Evolutionary conservation across 2,888 invertebrate genomes (phyloP).

Genomic region (Sicus ferrugineus): DNA sequence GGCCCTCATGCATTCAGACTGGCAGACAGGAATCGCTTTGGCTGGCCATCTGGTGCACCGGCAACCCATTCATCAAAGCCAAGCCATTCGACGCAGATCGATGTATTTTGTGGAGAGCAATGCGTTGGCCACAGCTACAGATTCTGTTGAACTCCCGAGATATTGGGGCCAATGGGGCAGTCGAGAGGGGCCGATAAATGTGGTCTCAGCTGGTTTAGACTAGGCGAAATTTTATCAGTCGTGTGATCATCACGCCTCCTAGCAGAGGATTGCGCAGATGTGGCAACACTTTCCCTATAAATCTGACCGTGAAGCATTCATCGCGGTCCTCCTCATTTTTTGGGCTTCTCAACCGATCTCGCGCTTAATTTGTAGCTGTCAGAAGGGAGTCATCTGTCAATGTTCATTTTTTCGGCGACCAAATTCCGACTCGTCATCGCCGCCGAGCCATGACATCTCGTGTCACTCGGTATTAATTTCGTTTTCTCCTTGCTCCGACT

Average conservation of each 20-base stretch:
- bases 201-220: no score
- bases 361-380: conserved; percentile 30
- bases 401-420: background rate
- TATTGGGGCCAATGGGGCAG: no score
- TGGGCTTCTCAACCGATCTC: background rate
- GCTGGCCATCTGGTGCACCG: background rate
- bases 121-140: no score
- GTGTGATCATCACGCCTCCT: no score
- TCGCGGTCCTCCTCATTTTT: background rate
- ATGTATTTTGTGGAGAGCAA: background rate
- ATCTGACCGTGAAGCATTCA: no score
- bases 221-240: no score
- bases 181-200: no score
- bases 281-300: background rate
- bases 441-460: conserved; percentile 19
- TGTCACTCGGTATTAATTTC: conserved; percentile 24
- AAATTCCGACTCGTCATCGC: conserved; percentile 22
- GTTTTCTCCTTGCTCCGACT: background rate
- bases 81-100: conserved; percentile 2
- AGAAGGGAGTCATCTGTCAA: conserved; percentile 26
- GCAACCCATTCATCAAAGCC: conserved; percentile 5
- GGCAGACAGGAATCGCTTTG: background rate
- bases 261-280: no score
- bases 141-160: no score
- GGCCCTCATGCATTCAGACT: background rate